These are phyloP conservation scores for Chloroceryle amazona DNA, from an alignment of 2,797 vertebrate species.

Conservation along the genomic window DNA sequence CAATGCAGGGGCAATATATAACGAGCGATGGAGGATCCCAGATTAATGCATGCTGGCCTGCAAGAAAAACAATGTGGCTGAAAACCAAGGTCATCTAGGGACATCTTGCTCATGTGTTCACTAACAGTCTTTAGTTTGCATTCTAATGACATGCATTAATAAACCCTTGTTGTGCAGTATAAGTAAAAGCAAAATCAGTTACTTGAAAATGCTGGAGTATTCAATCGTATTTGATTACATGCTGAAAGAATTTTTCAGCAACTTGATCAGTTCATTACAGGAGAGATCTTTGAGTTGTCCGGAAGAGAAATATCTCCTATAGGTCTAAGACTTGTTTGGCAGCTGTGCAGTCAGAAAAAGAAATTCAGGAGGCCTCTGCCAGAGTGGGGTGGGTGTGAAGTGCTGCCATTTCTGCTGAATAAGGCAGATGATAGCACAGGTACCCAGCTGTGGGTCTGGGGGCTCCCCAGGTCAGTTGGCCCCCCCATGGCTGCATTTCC, in stretches of 20 bases:
- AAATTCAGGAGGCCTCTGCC: neutral
- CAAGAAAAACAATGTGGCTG: neutral
- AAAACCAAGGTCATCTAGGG: slow-evolving; percentile 13
- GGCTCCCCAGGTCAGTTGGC: neutral
- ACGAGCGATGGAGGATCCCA: neutral
- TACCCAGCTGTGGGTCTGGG: neutral
- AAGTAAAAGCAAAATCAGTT: neutral
- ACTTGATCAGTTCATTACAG: neutral
- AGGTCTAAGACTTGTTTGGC: neutral
- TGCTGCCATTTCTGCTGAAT: neutral
- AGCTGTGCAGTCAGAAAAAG: neutral
- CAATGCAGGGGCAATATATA: neutral
- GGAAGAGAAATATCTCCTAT: neutral
- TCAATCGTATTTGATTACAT: neutral
- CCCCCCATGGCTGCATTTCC: neutral
- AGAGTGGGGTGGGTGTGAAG: neutral
- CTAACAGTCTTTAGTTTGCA: neutral
- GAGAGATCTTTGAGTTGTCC: neutral
- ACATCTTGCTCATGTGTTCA: neutral
- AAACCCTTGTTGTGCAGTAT: neutral
- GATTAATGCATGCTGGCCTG: neutral
- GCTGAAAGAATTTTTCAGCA: neutral
- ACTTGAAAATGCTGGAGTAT: neutral
- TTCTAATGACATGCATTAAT: neutral
- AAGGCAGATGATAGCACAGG: neutral